phyloP scores from a whole-genome alignment of 2,797 vertebrate genomes.

The Iguana delicatissima region DNA sequence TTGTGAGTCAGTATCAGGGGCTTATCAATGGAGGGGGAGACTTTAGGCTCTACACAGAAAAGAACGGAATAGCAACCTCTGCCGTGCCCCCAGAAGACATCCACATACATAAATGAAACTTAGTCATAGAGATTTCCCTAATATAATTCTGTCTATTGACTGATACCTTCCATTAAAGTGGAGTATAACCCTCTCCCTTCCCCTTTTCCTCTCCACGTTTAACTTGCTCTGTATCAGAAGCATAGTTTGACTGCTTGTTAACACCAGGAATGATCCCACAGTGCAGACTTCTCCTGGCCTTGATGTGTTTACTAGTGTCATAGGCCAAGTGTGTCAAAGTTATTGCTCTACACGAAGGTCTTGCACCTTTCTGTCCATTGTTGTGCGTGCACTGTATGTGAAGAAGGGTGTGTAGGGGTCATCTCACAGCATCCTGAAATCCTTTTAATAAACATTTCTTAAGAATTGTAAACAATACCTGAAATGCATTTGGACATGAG shows the following conservation, averaged over 20 bases:
- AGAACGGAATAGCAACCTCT: no score
- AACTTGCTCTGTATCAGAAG: not conserved
- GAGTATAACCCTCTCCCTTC: not conserved
- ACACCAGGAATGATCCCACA: not conserved
- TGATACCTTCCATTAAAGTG: not conserved
- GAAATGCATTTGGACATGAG: constrained; percentile 27
- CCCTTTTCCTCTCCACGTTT: not conserved
- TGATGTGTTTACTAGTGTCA: not conserved
- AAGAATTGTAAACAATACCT: constrained; percentile 47
- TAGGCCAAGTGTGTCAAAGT: not conserved
- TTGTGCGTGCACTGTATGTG: not conserved
- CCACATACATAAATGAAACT: no score
- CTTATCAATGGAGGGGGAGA: no score
- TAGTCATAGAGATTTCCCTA: no score
- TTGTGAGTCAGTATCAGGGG: no score
- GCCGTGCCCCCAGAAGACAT: no score
- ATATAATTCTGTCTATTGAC: no score
- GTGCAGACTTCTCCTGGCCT: not conserved
- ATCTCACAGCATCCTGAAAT: not conserved
- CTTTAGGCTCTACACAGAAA: no score
- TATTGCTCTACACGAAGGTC: not conserved
- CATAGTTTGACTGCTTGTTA: constrained; percentile 32
- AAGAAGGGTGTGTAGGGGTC: no score
- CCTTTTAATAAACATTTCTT: constrained; percentile 47
- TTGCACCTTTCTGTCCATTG: not conserved